phyloP scores from a whole-genome alignment of 2,888 invertebrate species.

The Pristionchus entomophagus region DNA sequence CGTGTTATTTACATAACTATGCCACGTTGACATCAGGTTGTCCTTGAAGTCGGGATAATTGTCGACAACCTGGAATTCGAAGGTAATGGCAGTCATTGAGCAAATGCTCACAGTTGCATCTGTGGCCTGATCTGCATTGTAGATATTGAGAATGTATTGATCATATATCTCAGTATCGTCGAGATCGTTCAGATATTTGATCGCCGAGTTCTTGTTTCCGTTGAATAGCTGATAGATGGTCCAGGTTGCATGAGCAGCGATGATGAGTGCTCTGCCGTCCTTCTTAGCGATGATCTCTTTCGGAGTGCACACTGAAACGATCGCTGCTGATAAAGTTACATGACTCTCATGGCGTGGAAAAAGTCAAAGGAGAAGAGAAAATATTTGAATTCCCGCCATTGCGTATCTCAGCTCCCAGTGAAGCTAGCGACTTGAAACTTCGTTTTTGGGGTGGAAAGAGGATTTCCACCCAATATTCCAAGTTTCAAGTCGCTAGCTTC shows the following conservation, averaged over 20 bases:
- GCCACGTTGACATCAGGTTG: not conserved
- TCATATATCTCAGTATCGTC: not conserved
- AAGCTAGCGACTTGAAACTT: no score
- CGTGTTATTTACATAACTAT: not conserved
- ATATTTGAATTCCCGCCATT: no score
- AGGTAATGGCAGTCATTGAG: not conserved
- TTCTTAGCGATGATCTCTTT: not conserved
- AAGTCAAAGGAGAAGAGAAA: no score
- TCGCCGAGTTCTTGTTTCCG: not conserved
- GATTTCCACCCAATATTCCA: no score
- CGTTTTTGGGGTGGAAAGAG: no score
- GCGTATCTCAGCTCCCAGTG: no score
- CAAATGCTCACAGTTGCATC: not conserved
- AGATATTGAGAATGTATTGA: not conserved
- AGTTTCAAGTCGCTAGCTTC: no score
- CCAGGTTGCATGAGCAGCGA: not conserved
- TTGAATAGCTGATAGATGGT: not conserved
- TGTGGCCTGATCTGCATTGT: not conserved
- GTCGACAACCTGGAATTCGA: not conserved
- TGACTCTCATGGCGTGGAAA: no score
- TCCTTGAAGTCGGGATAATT: not conserved
- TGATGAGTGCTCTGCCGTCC: not conserved
- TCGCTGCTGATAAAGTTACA: not conserved
- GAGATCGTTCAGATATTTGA: constrained; percentile 10
- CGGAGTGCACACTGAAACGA: not conserved